Percentiles rank a stretch among this genome's conserved stretches.
phyloP scores from a whole-genome alignment of 2,797 vertebrate species.

The Lerista edwardsae region DNA sequence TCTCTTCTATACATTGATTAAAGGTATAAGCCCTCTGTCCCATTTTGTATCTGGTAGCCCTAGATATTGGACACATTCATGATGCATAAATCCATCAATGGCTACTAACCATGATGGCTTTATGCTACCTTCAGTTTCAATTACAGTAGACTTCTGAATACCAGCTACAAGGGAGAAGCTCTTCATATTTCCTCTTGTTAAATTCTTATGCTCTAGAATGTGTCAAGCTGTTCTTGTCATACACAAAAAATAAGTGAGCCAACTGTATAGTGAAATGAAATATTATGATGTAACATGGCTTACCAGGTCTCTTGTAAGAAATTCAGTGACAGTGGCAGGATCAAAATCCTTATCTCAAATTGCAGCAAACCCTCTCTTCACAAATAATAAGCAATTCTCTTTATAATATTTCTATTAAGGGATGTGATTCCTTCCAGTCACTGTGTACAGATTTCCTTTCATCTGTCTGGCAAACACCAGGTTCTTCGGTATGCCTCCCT shows the following conservation, averaged over 20 bases:
- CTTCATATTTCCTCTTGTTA: neutral
- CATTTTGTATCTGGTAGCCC: too few relatives aligned
- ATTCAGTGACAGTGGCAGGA: neutral
- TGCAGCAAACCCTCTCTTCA: neutral
- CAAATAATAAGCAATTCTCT: constrained; percentile 16
- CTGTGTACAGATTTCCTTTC: constrained; percentile 52
- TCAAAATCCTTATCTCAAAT: neutral
- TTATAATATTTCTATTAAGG: constrained; percentile 26
- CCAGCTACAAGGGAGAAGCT: neutral
- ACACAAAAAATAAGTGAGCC: neutral
- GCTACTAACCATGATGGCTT: neutral
- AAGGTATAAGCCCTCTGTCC: too few relatives aligned
- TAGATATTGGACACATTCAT: neutral
- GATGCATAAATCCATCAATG: too few relatives aligned
- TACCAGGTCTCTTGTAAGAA: neutral
- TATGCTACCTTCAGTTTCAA: neutral
- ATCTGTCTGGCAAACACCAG: constrained; percentile 41
- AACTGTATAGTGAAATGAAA: neutral
- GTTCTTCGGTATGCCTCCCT: constrained; percentile 41
- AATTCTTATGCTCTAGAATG: neutral
- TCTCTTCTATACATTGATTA: too few relatives aligned
- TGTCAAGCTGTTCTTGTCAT: neutral
- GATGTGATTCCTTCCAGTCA: constrained; percentile 46
- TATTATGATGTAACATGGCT: neutral
- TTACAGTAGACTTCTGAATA: neutral